phyloP scores from a whole-genome alignment of 2,797 vertebrate genomes.

The Discoglossus pictus region DNA sequence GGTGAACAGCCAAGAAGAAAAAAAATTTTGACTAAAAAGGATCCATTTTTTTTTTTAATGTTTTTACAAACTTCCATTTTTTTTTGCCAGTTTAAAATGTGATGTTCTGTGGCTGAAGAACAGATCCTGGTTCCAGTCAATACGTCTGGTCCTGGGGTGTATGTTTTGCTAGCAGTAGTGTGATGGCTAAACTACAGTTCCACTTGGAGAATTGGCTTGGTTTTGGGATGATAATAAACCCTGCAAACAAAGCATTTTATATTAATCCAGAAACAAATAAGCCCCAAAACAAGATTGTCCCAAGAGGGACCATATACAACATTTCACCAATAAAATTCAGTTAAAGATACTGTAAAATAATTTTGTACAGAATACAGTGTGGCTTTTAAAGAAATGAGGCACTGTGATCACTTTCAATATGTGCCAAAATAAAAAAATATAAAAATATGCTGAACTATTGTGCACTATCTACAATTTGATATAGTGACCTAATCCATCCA shows the following conservation, averaged over 20 bases:
- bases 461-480: too few species aligned
- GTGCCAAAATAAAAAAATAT: too few species aligned
- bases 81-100: conserved; percentile 66
- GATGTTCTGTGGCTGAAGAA: conserved; percentile 83
- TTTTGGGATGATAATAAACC: conserved; percentile 92
- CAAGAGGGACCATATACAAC: conserved; percentile 7
- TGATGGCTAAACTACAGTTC: conserved; percentile 93
- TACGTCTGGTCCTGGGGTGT: conserved; percentile 75
- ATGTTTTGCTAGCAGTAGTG: conserved; percentile 83
- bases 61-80: conserved; percentile 65
- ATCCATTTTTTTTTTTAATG: conserved; percentile 55
- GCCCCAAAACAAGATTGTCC: conserved; percentile 35
- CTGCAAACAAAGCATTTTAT: conserved; percentile 86
- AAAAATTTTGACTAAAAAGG: conserved; percentile 67
- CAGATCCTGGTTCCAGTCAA: conserved; percentile 77
- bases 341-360: conserved; percentile 44
- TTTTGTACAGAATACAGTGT: conserved; percentile 51
- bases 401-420: too few species aligned
- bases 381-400: conserved; percentile 50
- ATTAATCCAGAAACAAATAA: conserved; percentile 71
- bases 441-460: too few species aligned
- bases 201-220: conserved; percentile 96
- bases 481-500: too few species aligned
- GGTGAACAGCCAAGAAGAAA: conserved; percentile 57
- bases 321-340: neutral